Conservation (phyloP, 2,888 invertebrate genomes). For the Tortricodes alternella region DNA sequence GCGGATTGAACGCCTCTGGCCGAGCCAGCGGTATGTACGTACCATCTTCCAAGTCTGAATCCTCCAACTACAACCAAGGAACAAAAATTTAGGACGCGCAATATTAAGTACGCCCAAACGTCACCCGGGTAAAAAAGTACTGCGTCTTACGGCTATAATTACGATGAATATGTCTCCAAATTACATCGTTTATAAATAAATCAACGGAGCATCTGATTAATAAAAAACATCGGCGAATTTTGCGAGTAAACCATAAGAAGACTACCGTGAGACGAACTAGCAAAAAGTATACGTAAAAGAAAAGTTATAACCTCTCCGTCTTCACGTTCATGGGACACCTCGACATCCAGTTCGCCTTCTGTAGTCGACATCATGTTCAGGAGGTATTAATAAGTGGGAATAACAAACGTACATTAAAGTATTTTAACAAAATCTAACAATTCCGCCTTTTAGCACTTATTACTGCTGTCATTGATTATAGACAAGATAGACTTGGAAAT, state of each 20-base stretch:
- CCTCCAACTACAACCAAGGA: constrained; percentile 61
- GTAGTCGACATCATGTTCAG: constrained; percentile 79
- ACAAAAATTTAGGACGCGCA: constrained; percentile 20
- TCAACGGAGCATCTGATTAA: background rate
- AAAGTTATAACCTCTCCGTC: constrained; percentile 85
- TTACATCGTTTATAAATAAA: background rate
- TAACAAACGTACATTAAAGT: constrained; percentile 60
- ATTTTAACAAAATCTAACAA: constrained; percentile 53
- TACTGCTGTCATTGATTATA: constrained; percentile 49
- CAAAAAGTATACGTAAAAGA: constrained; percentile 19
- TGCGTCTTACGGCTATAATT: constrained; percentile 26
- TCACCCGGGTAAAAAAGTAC: constrained; percentile 29
- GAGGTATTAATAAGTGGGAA: constrained; percentile 38
- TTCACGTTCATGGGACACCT: constrained; percentile 84
- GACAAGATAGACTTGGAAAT: constrained; percentile 39
- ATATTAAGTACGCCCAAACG: constrained; percentile 32
- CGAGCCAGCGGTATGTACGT: constrained; percentile 83
- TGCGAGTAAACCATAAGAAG: constrained; percentile 12
- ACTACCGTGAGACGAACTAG: constrained; percentile 22
- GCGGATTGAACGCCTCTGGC: constrained; percentile 79
- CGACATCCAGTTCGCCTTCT: constrained; percentile 83
- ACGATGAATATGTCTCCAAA: background rate
- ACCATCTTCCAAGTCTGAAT: constrained; percentile 79
- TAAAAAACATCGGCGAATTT: background rate
- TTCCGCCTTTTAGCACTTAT: constrained; percentile 53